Evolutionary conservation across 1,140 invertebrate species (phyloP).

Genomic region (Brachystomella parvula): DNA sequence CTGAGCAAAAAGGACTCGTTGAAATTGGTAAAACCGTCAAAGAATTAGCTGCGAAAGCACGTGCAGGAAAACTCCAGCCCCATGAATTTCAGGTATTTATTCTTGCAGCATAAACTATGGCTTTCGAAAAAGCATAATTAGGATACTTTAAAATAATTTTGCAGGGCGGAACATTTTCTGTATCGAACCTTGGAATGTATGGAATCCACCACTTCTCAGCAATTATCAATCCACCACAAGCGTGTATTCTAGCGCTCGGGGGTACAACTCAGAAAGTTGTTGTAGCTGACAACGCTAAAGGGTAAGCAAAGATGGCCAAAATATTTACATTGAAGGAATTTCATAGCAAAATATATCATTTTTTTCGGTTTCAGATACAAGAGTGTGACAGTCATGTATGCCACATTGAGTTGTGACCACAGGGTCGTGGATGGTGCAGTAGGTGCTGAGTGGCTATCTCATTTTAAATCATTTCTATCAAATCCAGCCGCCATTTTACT

Average conservation of each 20-base stretch:
- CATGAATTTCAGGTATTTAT: conserved; percentile 89
- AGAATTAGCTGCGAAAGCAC: conserved; percentile 76
- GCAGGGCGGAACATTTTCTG: conserved; percentile 63
- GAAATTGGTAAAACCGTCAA: conserved; percentile 81
- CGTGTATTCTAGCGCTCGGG: conserved; percentile 60
- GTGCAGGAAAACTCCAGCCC: conserved; percentile 88
- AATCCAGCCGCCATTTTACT: conserved; percentile 59
- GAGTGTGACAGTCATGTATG: conserved; percentile 52
- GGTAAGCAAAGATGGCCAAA: conserved; percentile 40
- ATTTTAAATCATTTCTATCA: conserved; percentile 56
- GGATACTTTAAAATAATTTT: conserved; percentile 29
- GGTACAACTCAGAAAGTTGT: conserved; percentile 51
- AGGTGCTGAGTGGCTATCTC: conserved; percentile 58
- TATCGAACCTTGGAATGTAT: conserved; percentile 98
- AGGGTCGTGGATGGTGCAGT: conserved; percentile 65
- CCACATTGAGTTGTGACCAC: conserved; percentile 63
- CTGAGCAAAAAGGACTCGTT: conserved; percentile 83
- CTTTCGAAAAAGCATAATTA: conserved; percentile 1
- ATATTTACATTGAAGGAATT: conserved; percentile 1
- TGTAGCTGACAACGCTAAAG: conserved; percentile 43
- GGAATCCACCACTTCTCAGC: conserved; percentile 64
- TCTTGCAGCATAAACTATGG: neutral
- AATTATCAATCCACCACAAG: conserved; percentile 63
- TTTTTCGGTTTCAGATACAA: conserved; percentile 45
- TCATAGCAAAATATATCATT: conserved; percentile 3